phyloP scores from a whole-genome alignment of 2,888 invertebrate genomes.

The Belgica antarctica region DNA sequence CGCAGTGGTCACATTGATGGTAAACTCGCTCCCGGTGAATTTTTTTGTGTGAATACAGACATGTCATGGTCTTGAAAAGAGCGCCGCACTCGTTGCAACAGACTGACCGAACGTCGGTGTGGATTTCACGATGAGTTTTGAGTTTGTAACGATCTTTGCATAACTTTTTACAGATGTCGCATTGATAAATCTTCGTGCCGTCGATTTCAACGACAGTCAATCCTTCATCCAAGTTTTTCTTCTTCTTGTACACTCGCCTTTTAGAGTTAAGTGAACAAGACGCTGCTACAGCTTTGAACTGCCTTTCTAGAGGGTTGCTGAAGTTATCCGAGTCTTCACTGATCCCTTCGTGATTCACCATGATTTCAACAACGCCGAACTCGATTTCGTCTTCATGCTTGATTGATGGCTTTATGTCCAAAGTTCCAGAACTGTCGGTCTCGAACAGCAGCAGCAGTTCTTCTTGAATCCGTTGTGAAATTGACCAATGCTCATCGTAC shows the following conservation, averaged over 20 bases:
- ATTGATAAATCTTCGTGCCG: constrained; percentile 24
- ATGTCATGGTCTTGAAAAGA: constrained; percentile 23
- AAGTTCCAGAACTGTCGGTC: background rate
- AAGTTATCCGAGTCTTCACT: no score
- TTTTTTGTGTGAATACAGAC: constrained; percentile 31
- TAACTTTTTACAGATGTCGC: constrained; percentile 10
- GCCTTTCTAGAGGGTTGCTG: background rate
- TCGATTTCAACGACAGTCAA: constrained; percentile 21
- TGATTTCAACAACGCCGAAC: background rate
- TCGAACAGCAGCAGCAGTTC: background rate
- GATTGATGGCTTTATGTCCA: background rate
- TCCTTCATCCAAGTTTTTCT: constrained; percentile 22
- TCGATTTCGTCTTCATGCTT: background rate
- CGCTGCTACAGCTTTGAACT: background rate
- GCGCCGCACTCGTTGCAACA: constrained; percentile 32
- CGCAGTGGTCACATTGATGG: constrained; percentile 32
- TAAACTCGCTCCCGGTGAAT: constrained; percentile 32
- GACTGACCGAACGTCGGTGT: background rate
- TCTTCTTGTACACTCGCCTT: background rate
- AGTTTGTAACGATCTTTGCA: constrained; percentile 30
- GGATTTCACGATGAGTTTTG: constrained; percentile 22
- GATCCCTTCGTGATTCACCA: background rate
- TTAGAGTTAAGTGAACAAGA: background rate
- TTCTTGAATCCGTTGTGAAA: background rate
- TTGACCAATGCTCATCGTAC: constrained; percentile 21